Evolutionary conservation across 2,797 vertebrate species (phyloP).

Genomic region (Hybognathus amarus): DNA sequence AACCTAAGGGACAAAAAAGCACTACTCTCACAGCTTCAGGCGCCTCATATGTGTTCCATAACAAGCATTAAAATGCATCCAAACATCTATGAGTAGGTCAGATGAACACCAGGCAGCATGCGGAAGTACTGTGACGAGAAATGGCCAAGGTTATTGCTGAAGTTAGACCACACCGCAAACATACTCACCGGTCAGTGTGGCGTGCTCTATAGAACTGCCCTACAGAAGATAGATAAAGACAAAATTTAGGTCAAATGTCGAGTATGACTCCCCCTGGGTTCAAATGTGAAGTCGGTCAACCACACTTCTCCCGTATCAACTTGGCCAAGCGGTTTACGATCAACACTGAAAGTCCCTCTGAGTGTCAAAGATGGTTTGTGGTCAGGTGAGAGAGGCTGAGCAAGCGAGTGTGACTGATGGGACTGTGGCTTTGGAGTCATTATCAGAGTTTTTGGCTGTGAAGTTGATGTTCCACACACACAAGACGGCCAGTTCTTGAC

Average conservation of each 20-base stretch:
- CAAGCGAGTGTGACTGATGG: slow-evolving; percentile 27
- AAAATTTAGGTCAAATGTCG: slow-evolving; percentile 46
- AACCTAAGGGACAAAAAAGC: neutral
- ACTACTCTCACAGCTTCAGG: neutral
- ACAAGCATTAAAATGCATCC: slow-evolving; percentile 39
- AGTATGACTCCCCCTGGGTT: slow-evolving; percentile 40
- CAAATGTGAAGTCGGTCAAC: slow-evolving; percentile 37
- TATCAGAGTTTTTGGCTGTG: slow-evolving; percentile 30
- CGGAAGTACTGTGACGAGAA: slow-evolving; percentile 48
- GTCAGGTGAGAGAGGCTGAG: slow-evolving; percentile 28
- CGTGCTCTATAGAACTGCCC: slow-evolving; percentile 77
- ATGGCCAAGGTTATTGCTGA: slow-evolving; percentile 45
- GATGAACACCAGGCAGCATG: slow-evolving; percentile 57
- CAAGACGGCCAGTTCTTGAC: slow-evolving; percentile 17
- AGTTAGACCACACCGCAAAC: slow-evolving; percentile 66
- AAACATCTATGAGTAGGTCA: slow-evolving; percentile 46
- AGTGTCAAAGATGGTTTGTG: slow-evolving; percentile 50
- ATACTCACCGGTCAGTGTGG: slow-evolving; percentile 83
- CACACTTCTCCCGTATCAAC: slow-evolving; percentile 2
- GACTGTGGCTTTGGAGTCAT: slow-evolving; percentile 46
- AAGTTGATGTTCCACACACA: slow-evolving; percentile 30
- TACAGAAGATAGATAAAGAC: slow-evolving; percentile 69
- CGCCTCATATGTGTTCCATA: slow-evolving; percentile 23
- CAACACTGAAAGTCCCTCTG: slow-evolving; percentile 25
- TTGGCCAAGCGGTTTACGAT: slow-evolving; percentile 19